Base-by-base conservation (phyloP, 2,113 vertebrate genomes). In the Mionectes macconnelli region DNA sequence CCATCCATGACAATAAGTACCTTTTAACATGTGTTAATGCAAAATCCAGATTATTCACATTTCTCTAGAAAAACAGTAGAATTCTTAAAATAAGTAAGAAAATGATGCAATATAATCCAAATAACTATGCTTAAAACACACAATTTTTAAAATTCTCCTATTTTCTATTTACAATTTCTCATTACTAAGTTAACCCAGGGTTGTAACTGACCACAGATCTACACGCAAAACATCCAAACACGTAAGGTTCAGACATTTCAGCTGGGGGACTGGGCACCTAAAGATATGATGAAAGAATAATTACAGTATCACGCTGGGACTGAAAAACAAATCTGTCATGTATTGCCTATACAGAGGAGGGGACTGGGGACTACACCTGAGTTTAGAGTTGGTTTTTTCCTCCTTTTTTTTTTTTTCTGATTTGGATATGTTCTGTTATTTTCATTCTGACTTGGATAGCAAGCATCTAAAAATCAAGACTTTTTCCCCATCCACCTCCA, bases 401-500 rank as follows among this genome's bases (percentile, higher is more conserved):
- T 39, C 76, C 59, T 28, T 23, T 73, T 66, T 39, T 30, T n/a
- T 45, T 77, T 44, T 44, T 19, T 76, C 44, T 6, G 3, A 75
- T 16, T 64, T 50, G 11, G 30, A 39, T 47, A 23, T 64, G 44
- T 44, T 44, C 9, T 7, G 44, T 44, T 44, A 44, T 44, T 44
- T 44, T 44, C 19, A 44, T 44, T 76, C 44, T 8, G 3, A 75
- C 21, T 68, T 50, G 11, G 30, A 39, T 52, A 25, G 55, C 55
- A 63, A 84, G 23, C 14, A 78, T 15, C 33, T 47, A 87, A 92
- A 92, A 85, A 25, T 50, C 13, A 72, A 37, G 24, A 76, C 5
- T n/a, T 22, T 44, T 69, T 45, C 11, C 1, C 20, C n/a, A 4
- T 0, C 10, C 8, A 10, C 9, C 10, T 4, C 8, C 6, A 8